phyloP scores from a whole-genome alignment of 2,888 invertebrate species.

The Anorthoa munda region DNA sequence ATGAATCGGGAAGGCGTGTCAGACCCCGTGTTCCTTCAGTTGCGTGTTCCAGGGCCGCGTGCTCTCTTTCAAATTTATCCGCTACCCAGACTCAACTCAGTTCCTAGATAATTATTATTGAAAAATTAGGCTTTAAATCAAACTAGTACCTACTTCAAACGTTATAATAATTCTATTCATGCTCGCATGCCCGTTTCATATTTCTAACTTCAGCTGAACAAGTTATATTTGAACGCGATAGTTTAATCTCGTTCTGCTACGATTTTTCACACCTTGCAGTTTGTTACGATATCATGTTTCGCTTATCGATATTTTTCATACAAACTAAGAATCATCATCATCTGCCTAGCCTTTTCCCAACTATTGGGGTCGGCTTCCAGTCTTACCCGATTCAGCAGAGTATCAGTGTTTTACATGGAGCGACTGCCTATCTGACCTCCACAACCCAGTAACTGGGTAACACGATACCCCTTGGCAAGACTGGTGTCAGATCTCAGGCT shows the following conservation, averaged over 20 bases:
- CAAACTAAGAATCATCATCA: neutral
- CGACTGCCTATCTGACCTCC: no score
- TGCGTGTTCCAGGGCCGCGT: no score
- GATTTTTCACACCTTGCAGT: constrained; percentile 56
- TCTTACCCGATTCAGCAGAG: no score
- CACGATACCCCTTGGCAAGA: no score
- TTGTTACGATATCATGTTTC: constrained; percentile 28
- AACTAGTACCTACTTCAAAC: constrained; percentile 3
- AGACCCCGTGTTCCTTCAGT: no score
- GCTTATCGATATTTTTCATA: constrained; percentile 18
- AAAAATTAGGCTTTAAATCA: constrained; percentile 14
- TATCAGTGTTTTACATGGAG: no score
- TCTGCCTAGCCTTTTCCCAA: no score
- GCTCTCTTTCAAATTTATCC: no score
- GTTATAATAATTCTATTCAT: constrained; percentile 29
- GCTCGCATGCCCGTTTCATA: constrained; percentile 39
- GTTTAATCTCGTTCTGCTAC: constrained; percentile 54
- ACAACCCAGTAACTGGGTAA: no score
- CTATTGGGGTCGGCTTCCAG: no score
- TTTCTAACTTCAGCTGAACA: constrained; percentile 45
- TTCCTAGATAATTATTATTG: neutral
- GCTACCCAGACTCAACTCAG: neutral
- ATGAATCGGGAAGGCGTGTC: no score
- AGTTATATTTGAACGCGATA: constrained; percentile 57
- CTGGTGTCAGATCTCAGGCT: no score